Evolutionary conservation across 1,140 invertebrate species (phyloP), one percentile per base, ranked within the genome.

Genomic region (Teleopsis dalmanni): DNA sequence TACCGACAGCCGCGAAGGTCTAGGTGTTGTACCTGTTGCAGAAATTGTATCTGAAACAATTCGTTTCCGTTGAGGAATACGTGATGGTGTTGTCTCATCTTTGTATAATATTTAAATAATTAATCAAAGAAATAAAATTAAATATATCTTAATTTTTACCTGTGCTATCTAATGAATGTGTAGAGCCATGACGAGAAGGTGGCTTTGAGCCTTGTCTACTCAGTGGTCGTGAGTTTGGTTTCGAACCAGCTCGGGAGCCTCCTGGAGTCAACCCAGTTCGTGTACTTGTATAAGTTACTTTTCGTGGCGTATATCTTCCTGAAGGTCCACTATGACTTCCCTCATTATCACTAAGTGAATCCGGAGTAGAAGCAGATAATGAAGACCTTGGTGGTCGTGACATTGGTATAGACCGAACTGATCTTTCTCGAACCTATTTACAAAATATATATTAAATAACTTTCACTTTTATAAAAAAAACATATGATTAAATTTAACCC

Each of bases 151-250:
- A 29, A 44, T 44, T 2, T 26, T 70, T 73, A 90, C 87, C 85
- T 63, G 86, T 88, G 65, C 87, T 90, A 65, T 95, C 90, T 47
- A 95, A 75, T 18, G 90, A 93, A 37, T 92, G 79, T 58, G 90
- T 92, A 26, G 93, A 96, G 51, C 91, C 91, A 62, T 94, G 88
- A 62, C 92, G 82, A 63, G 91, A 95, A 18, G 91, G 87, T 56
- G 91, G 90, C 70, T 92, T 91, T 27, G 87, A 88, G 35, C 86
- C 84, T 53, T 82, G 78, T 59, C 91, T 79, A 57, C 87, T 91
- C 27, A 83, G 81, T 41, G 88, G 84, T 59, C 88, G 76, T 35
- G 87, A 91, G 29, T 82, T 80, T 35, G 87, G 85, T 65, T 84
- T 75, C 36, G 81, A 82, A 47, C 81, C 76, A 45, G 77, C 78